Evolutionary conservation across 1,140 invertebrate genomes (phyloP), one percentile per base, ranked within the genome.

Genomic region (Tetragonula clypearis): DNA sequence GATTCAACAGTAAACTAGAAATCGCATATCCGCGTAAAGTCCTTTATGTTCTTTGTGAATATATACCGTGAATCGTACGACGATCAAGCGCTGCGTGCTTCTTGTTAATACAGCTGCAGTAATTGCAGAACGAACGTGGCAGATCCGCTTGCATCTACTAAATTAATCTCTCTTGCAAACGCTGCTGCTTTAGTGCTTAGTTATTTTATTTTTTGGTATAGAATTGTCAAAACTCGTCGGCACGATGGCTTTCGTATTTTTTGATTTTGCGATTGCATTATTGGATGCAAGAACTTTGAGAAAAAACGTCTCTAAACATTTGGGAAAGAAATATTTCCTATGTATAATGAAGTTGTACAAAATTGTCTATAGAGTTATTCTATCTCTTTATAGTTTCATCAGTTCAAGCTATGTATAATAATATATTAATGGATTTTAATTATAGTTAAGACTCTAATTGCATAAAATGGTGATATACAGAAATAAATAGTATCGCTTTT

Each of bases 1-100:
- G 86, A 81, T 87, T 84, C 83, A 72, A 23, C 69, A 15, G 80
- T 80, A 78, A 86, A 88, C 76, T 23, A 60, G 84, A 81, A 89
- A 79, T 78, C 65, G 76, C 68, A 78, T 81, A 85, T 72, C 35
- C 83, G n/a, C 53, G 35, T 56, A 80, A 83, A 80, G 74, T 81
- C 53, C 56, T 87, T 87, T 71, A 88, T 26, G 69, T 60, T 84
- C 49, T 72, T 79, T 74, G 30, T 85, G 76, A 71, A 30, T 30
- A 30, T 82, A 71, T 80, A 76, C 19, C n/a, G 23, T 26, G 15
- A 65, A 75, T 79, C 65, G 41, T 26, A 65, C 60, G 60, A 78
- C 56, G 56, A 87, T 83, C 76, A 53, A 15, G 30, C 19, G 56
- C 30, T 23, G 21, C 23, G 6, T 30, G 23, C 2, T n/a, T n/a